Base-by-base conservation (phyloP, 2,797 vertebrate species). In the Yasuhikotakia modesta region DNA sequence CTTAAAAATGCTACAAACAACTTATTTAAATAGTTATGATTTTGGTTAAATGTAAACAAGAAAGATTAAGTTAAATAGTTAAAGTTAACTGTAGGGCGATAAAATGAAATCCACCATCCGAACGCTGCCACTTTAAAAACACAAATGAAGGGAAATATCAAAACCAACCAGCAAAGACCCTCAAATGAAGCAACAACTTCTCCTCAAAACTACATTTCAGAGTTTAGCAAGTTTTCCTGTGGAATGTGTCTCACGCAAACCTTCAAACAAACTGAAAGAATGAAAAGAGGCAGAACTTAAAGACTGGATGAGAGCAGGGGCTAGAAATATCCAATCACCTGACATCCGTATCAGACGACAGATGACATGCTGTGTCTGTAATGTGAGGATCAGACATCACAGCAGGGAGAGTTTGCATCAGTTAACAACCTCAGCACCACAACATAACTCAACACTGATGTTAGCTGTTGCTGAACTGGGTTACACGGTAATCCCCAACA, bases 241-340 rank as follows among this genome's bases (percentile, higher is more conserved):
- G 95, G 93, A 96, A 98, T 97, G 94, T n/a, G 93, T 95, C 95
- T 95, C 93, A 91, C 88, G 90, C 94, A 94, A 88, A 88, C 83
- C 82, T 92, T 80, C 24, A 78, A 90, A 92, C 94, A 93, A 93
- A 94, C 90, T 90, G 89, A 92, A 93, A 91, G 24, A 60, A 91
- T 66, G 81, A 89, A 89, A 78, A 82, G 81, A 87, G 87, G 91
- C 93, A 92, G 93, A 93, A 95, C 88, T 71, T 90, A 94, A 94
- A 88, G 88, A 94, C 93, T 92, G 90, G 94, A 96, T 94, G 93
- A 95, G 91, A 93, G 92, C 90, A 89, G 91, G 93, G 91, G 94
- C 96, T 96, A 98, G 97, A 99, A 99, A 99, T 98, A 98, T 97
- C 96, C 92, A 92, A 91, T 95, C 92, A 89, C 95, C 94, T 93